Evolutionary conservation across 1,140 invertebrate genomes (phyloP), one percentile per base, ranked within the genome.

Genomic region (Euschistus heros): DNA sequence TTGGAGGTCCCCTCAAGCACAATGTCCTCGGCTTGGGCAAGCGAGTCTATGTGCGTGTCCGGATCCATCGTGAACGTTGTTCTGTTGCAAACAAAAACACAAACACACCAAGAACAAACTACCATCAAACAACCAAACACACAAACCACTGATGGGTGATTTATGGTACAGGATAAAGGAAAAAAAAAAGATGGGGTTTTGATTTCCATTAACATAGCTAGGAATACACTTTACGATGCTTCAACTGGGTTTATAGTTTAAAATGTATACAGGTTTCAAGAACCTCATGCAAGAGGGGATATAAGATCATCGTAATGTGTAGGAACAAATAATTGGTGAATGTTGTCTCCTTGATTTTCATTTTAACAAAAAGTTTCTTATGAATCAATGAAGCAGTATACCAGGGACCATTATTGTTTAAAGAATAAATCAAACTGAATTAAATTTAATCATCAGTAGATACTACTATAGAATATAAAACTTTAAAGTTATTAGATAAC

Each of bases 1-100:
- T 98, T 98, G 76, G 94, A 97, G 74, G 94, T 98, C 79, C 97
- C 97, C 82, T 98, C 97, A 76, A 98, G 89, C 80, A 98, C 96
- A 80, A 90, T 88, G 80, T 88, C 86, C 82, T 98, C 94, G 72
- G 95, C 94, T 79, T 94, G 90, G 82, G 97, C 94, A 80, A 98
- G 87, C 79, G 92, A 92, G 84, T 97, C 95, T 82, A 94, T 92
- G 84, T 98, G 96, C 78, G 92, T 95, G 81, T 97, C 94, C 79
- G 94, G 92, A 81, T 97, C 93, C 83, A 97, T 89, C 84, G 86
- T 85, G 87, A 97, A 96, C 79, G 92, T 95, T 82, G 86, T 89
- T 87, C 92, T 94, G 81, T 74, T 63, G 62, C 60, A 63, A 66
- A 67, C 61, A 70, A 68, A 37, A 68, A 74, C 37, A 68, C 61